phyloP scores from a whole-genome alignment of 2,888 invertebrate species.

The Andrena haemorrhoa region DNA sequence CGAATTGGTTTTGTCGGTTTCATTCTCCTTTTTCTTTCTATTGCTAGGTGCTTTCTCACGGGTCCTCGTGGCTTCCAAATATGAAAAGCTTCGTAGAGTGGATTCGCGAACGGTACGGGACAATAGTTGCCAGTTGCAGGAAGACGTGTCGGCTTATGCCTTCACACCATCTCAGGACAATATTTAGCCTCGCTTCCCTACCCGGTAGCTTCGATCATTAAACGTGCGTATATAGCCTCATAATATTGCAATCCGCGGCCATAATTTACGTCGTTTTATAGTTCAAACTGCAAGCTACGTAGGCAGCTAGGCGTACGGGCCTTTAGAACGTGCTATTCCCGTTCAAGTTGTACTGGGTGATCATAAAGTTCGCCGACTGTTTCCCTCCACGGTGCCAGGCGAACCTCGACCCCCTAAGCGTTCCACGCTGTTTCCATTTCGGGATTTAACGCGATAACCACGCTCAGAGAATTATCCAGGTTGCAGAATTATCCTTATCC shows the following conservation, averaged over 20 bases:
- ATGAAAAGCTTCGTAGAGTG: conserved; percentile 13
- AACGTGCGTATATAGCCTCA: conserved; percentile 85
- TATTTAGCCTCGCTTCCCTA: conserved; percentile 78
- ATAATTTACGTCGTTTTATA: conserved; percentile 85
- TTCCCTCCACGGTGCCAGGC: conserved; percentile 61
- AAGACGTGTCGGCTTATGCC: conserved; percentile 63
- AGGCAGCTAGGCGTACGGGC: conserved; percentile 78
- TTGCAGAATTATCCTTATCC: background rate
- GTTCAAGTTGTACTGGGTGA: conserved; percentile 82
- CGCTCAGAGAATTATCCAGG: conserved; percentile 17
- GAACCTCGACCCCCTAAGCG: conserved; percentile 41
- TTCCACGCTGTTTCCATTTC: conserved; percentile 57
- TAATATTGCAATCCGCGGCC: conserved; percentile 85
- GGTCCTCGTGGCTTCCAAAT: conserved; percentile 18
- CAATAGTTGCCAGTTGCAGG: conserved; percentile 73
- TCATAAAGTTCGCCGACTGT: conserved; percentile 81
- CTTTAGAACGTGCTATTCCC: conserved; percentile 80
- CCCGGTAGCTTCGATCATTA: conserved; percentile 85
- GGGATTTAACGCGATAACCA: conserved; percentile 25
- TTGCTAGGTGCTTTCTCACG: conserved; percentile 38
- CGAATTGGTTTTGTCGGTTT: background rate
- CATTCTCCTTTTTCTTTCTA: background rate
- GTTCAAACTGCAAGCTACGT: conserved; percentile 84
- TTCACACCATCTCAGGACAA: conserved; percentile 80
- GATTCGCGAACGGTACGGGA: conserved; percentile 59